Conservation (phyloP, 1,140 invertebrate species). For the Apolygus lucorum region DNA sequence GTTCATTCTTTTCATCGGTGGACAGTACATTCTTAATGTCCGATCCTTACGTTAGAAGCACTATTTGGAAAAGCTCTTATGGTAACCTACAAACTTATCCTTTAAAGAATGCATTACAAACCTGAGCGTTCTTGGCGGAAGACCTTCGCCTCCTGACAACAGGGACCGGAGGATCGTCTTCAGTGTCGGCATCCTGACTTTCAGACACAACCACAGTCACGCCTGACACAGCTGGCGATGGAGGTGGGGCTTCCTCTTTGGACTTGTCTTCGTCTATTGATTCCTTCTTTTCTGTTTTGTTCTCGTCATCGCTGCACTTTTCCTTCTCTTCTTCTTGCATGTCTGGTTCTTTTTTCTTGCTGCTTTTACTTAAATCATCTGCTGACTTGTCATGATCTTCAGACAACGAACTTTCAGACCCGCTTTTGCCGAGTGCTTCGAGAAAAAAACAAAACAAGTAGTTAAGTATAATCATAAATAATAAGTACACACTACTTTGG, state of each 20-base stretch:
- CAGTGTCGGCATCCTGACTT: constrained; percentile 52
- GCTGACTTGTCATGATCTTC: constrained; percentile 46
- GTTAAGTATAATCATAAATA: no score
- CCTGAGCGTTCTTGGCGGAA: constrained; percentile 48
- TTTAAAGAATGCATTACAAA: constrained; percentile 4
- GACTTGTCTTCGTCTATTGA: background rate
- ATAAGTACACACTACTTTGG: no score
- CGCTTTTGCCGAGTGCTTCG: constrained; percentile 55
- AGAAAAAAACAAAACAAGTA: no score
- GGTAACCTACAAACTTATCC: background rate
- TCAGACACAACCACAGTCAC: constrained; percentile 32
- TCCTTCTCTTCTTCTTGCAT: constrained; percentile 59
- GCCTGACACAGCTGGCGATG: background rate
- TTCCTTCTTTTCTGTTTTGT: constrained; percentile 29
- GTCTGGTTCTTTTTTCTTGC: constrained; percentile 33
- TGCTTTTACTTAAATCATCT: constrained; percentile 23
- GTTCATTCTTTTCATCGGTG: no score
- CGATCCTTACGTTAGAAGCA: no score
- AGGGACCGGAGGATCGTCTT: constrained; percentile 33
- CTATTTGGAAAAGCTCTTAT: no score
- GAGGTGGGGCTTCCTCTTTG: background rate
- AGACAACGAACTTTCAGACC: constrained; percentile 75
- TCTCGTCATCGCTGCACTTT: constrained; percentile 51
- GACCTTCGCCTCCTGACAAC: constrained; percentile 50
- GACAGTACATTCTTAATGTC: no score